Percentiles rank a stretch among this genome's conserved stretches.
Evolutionary conservation across 2,888 invertebrate genomes (phyloP).

Genomic region (Apamea crenata): DNA sequence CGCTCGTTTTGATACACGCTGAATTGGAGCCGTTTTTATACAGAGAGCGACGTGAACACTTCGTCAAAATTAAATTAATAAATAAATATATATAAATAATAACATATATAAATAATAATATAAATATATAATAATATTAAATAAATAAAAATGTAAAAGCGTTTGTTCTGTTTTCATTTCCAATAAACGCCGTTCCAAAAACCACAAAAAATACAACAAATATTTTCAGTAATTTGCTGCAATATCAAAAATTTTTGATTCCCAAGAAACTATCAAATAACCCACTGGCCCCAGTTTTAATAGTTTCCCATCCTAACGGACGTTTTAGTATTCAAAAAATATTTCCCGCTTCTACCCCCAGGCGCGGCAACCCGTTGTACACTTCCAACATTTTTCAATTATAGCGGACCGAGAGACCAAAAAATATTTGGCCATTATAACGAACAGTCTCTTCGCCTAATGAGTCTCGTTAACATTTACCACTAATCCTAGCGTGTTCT

Average conservation of each 20-base stretch:
- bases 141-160: too few relatives aligned
- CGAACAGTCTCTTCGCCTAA: slow-evolving; percentile 67
- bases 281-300: slow-evolving; percentile 9
- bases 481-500: slow-evolving; percentile 71
- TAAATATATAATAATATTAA: too few relatives aligned
- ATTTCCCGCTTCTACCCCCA: slow-evolving; percentile 27
- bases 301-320: slow-evolving; percentile 27
- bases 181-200: not conserved
- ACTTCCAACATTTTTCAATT: slow-evolving; percentile 64
- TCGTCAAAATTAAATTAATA: not conserved
- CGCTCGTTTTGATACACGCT: not conserved
- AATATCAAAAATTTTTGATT: not conserved
- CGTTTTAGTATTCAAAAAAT: slow-evolving; percentile 49
- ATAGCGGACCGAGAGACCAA: slow-evolving; percentile 48
- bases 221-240: not conserved
- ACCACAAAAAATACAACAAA: not conserved
- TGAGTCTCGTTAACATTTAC: slow-evolving; percentile 75
- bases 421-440: slow-evolving; percentile 59
- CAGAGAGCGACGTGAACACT: not conserved
- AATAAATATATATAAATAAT: too few relatives aligned
- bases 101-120: too few relatives aligned
- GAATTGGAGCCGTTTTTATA: not conserved
- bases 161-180: not conserved
- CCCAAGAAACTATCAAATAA: slow-evolving; percentile 8
- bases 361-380: slow-evolving; percentile 30